A percentile compares a stretch with the other conserved stretches of the same genome.
phyloP scores from a whole-genome alignment of 2,888 invertebrate genomes.

The Digitonthophagus gazella region DNA sequence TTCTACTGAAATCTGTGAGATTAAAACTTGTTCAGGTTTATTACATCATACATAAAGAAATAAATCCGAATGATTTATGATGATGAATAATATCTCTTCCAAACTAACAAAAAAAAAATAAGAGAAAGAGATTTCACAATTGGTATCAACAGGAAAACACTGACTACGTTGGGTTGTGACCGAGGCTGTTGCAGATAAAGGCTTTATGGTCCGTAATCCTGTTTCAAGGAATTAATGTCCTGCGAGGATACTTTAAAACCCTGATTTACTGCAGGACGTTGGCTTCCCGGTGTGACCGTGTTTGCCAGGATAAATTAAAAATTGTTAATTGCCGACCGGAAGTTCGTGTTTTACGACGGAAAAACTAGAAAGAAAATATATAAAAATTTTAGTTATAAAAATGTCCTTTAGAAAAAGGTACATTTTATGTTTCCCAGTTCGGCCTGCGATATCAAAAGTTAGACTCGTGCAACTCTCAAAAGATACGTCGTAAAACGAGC shows the following conservation, averaged over 20 bases:
- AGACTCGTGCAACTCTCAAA: neutral
- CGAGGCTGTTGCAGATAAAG: neutral
- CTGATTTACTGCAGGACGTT: neutral
- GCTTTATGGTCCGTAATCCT: neutral
- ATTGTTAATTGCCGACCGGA: neutral
- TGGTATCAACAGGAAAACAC: too few relatives aligned
- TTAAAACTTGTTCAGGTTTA: too few relatives aligned
- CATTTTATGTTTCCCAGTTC: neutral
- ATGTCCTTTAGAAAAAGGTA: neutral
- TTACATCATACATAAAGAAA: too few relatives aligned
- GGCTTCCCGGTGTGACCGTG: neutral
- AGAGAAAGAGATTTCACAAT: too few relatives aligned
- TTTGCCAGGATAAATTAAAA: neutral
- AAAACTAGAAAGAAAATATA: neutral
- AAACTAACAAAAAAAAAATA: too few relatives aligned
- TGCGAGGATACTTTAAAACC: neutral
- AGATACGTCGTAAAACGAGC: neutral
- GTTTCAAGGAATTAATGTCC: neutral
- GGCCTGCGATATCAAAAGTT: neutral
- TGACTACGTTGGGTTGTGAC: neutral
- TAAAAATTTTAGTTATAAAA: neutral
- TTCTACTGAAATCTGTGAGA: too few relatives aligned
- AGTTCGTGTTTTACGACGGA: neutral
- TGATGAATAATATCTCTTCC: too few relatives aligned
- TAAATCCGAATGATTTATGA: too few relatives aligned